These are phyloP conservation scores for Coendou prehensilis DNA, from an alignment of 2,797 vertebrate species.

Conservation along the genomic window DNA sequence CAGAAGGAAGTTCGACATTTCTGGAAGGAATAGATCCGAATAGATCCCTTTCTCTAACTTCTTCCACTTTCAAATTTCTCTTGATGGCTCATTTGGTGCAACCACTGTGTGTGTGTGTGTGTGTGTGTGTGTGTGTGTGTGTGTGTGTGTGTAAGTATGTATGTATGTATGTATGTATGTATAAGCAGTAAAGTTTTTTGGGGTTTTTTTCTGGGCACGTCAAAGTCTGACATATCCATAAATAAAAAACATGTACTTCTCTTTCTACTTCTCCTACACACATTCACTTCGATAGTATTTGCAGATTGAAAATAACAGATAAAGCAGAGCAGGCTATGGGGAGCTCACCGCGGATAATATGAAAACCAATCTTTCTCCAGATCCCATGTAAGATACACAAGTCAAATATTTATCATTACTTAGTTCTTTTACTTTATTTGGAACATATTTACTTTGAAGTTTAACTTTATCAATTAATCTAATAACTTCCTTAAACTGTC, in stretches of 20 bases:
- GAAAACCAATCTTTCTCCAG: neutral
- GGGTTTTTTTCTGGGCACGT: neutral
- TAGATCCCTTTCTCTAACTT: neutral
- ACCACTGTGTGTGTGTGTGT: neutral
- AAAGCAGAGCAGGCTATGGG: neutral
- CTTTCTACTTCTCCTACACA: neutral
- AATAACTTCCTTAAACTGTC: conserved; percentile 58
- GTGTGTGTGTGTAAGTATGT: no score
- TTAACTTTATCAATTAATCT: conserved; percentile 46
- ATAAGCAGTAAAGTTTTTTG: neutral
- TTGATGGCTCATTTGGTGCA: neutral
- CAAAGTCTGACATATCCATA: neutral
- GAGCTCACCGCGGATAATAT: neutral
- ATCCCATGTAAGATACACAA: neutral
- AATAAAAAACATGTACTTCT: neutral
- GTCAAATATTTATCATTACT: neutral
- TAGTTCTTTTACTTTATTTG: neutral
- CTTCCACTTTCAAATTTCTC: neutral
- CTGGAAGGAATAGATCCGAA: neutral
- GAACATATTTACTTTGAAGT: conserved; percentile 2
- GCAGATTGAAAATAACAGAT: neutral
- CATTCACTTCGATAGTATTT: neutral
- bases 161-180: neutral
- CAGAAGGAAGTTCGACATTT: neutral
- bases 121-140: no score